phyloP scores from a whole-genome alignment of 1,140 invertebrate species.

The Ips nitidus region DNA sequence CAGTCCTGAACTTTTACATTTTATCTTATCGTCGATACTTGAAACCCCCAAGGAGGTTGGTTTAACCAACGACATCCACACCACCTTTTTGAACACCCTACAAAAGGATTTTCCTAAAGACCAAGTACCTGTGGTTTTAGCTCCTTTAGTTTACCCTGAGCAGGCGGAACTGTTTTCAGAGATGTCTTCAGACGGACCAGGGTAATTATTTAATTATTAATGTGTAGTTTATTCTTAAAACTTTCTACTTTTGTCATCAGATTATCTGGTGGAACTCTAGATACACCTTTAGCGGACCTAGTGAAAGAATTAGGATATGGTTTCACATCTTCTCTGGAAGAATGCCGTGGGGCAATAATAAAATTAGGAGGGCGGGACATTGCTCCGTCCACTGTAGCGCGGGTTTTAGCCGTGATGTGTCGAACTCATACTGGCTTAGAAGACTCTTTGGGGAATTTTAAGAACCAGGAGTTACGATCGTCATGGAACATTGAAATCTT shows the following conservation, averaged over 20 bases:
- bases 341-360: slow-evolving; percentile 81
- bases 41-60: slow-evolving; percentile 61
- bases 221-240: background rate
- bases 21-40: slow-evolving; percentile 69
- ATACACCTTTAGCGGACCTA: slow-evolving; percentile 76
- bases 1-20: slow-evolving; percentile 83
- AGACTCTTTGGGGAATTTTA: slow-evolving; percentile 57
- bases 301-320: slow-evolving; percentile 85
- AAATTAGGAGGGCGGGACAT: slow-evolving; percentile 75
- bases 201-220: slow-evolving; percentile 35
- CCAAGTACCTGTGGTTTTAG: slow-evolving; percentile 82
- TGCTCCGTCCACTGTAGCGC: slow-evolving; percentile 77
- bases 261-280: slow-evolving; percentile 63
- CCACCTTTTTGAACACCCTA: slow-evolving; percentile 78
- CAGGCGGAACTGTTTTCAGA: slow-evolving; percentile 72
- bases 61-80: slow-evolving; percentile 69
- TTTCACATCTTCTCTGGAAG: slow-evolving; percentile 84
- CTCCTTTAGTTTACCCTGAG: slow-evolving; percentile 81
- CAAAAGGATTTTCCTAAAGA: slow-evolving; percentile 85
- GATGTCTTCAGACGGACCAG: slow-evolving; percentile 58
- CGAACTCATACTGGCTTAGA: slow-evolving; percentile 75
- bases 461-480: slow-evolving; percentile 52
- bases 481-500: slow-evolving; percentile 94
- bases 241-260: slow-evolving; percentile 3
- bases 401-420: slow-evolving; percentile 85